phyloP scores from a whole-genome alignment of 2,888 invertebrate species.

The Baccha elongata region DNA sequence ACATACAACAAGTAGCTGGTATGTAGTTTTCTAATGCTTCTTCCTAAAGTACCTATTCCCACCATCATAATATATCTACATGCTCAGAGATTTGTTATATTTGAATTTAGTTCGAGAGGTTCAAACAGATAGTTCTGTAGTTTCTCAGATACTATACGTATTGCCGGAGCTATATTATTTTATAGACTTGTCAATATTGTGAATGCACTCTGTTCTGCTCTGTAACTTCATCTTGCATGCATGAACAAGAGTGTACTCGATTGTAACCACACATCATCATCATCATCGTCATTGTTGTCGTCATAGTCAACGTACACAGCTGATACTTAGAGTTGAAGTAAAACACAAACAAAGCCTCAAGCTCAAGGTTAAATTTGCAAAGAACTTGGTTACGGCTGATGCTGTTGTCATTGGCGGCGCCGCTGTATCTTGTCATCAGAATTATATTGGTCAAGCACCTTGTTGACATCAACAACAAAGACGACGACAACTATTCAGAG shows the following conservation, averaged over 20 bases:
- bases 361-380: conserved; percentile 69
- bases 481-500: neutral
- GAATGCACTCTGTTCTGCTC: conserved; percentile 51
- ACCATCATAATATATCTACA: neutral
- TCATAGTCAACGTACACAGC: neutral
- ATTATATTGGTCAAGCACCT: conserved; percentile 71
- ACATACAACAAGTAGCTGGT: conserved; percentile 19
- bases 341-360: conserved; percentile 57
- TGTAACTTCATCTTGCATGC: conserved; percentile 68
- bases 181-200: conserved; percentile 63
- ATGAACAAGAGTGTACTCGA: conserved; percentile 59
- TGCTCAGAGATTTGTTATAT: conserved; percentile 10
- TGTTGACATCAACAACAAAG: conserved; percentile 44
- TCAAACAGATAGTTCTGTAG: conserved; percentile 39
- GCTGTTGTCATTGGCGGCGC: conserved; percentile 2
- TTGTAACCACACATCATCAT: conserved; percentile 43
- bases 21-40: conserved; percentile 8
- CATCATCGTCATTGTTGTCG: neutral
- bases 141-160: neutral
- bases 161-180: conserved; percentile 36
- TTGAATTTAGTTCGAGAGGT: conserved; percentile 41
- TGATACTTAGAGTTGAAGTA: conserved; percentile 22
- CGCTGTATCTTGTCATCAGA: conserved; percentile 18
- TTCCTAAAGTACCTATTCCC: conserved; percentile 14
- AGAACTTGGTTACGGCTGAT: conserved; percentile 51